Conservation (phyloP, 2,797 vertebrate genomes). For the Presbytis comata region DNA sequence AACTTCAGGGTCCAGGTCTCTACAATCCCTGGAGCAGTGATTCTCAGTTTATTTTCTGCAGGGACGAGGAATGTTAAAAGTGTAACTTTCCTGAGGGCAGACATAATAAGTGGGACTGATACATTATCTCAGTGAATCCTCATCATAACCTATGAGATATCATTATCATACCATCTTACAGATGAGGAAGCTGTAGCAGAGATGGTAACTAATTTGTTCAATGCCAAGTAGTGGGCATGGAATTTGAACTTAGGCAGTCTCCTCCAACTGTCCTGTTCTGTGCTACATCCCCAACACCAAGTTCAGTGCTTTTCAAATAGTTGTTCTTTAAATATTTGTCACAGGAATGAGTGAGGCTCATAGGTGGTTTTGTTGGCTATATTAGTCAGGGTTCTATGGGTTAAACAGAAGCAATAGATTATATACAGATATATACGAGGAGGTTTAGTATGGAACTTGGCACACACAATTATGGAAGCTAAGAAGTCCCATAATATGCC, state of each 20-base stretch:
- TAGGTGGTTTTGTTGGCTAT: background rate
- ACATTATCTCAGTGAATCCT: background rate
- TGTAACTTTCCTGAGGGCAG: background rate
- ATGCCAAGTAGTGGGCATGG: background rate
- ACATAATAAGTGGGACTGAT: background rate
- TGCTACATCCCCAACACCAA: background rate
- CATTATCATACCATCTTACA: background rate
- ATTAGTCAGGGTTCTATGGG: background rate
- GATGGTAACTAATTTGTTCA: background rate
- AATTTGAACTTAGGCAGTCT: constrained; percentile 7
- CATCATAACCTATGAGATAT: background rate
- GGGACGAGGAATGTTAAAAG: background rate
- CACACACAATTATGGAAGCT: background rate
- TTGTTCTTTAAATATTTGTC: background rate
- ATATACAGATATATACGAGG: background rate
- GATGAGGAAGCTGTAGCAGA: background rate
- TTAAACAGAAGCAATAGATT: background rate
- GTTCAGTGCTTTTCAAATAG: background rate
- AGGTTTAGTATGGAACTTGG: background rate
- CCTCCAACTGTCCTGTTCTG: background rate
- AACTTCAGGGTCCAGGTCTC: background rate
- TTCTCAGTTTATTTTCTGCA: background rate
- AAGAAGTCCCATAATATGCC: background rate
- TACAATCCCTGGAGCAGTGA: background rate
- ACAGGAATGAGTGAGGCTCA: background rate